A percentile compares a stretch with the other conserved stretches of the same genome.
These are phyloP conservation scores for Agriopis marginaria DNA, from an alignment of 2,888 invertebrate species.

Conservation along the genomic window DNA sequence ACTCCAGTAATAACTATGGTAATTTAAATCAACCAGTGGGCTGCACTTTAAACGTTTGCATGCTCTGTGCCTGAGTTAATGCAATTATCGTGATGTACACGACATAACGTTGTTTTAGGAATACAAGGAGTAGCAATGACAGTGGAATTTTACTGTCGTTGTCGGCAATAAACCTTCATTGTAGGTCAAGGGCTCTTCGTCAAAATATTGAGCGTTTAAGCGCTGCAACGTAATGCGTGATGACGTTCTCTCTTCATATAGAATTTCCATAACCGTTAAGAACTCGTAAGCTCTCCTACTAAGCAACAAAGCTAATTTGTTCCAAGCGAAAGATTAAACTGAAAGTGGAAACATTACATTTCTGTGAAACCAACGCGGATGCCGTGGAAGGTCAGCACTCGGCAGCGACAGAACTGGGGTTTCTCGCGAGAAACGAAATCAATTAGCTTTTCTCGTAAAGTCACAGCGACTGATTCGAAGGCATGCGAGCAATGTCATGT, in stretches of 20 bases:
- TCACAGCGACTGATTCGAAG: constrained; percentile 67
- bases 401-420: constrained; percentile 25
- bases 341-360: constrained; percentile 25
- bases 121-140: constrained; percentile 26
- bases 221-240: constrained; percentile 14
- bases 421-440: constrained; percentile 50
- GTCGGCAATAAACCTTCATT: constrained; percentile 24
- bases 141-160: constrained; percentile 24
- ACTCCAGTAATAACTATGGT: constrained; percentile 31
- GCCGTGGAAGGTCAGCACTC: constrained; percentile 1
- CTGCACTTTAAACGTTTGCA: constrained; percentile 19
- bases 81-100: constrained; percentile 27
- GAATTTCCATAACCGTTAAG: constrained; percentile 14
- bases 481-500: constrained; percentile 71
- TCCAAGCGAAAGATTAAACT: constrained; percentile 20
- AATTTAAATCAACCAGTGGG: constrained; percentile 23
- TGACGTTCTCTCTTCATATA: constrained; percentile 4
- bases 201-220: constrained; percentile 14
- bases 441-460: constrained; percentile 56
- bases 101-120: constrained; percentile 25
- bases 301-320: constrained; percentile 22
- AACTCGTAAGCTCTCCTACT: constrained; percentile 8
- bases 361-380: constrained; percentile 32
- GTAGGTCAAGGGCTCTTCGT: constrained; percentile 24
- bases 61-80: constrained; percentile 17